Evolutionary conservation across 2,113 vertebrate genomes (phyloP).

Genomic region (Cercocebus atys): DNA sequence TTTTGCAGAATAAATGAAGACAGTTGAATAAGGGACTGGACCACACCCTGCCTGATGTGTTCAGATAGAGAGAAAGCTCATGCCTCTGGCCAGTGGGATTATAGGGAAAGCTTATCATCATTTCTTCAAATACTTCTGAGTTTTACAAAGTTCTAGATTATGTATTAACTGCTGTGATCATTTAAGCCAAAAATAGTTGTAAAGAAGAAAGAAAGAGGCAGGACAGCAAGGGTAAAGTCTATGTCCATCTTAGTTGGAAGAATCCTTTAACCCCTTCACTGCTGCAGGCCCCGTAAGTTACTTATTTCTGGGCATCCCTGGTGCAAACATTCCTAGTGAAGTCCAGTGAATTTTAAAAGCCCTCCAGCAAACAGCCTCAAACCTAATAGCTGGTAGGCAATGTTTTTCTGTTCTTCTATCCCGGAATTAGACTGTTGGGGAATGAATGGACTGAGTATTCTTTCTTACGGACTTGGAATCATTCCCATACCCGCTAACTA

Average conservation of each 20-base stretch:
- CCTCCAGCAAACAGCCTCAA: not conserved
- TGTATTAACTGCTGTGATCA: not conserved
- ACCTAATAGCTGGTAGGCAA: not conserved
- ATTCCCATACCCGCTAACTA: not conserved
- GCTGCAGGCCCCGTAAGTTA: not conserved
- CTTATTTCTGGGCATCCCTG: not conserved
- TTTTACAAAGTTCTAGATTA: not conserved
- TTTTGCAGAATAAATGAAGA: not conserved
- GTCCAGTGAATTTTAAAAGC: not conserved
- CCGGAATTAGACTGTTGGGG: not conserved
- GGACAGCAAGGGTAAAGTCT: not conserved
- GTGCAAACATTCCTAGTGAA: not conserved
- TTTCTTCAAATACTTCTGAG: not conserved
- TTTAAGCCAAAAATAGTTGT: not conserved
- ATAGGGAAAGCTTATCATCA: not conserved
- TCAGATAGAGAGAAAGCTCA: conserved; percentile 56
- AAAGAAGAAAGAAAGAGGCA: conserved; percentile 11
- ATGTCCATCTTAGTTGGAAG: not conserved
- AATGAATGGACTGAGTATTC: not conserved
- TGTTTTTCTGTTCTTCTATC: not conserved
- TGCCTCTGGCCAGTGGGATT: not conserved
- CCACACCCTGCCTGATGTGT: conserved; percentile 65
- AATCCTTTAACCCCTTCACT: not conserved
- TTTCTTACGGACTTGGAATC: not conserved
- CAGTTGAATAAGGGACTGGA: not conserved